A percentile compares a stretch with the other conserved stretches of the same genome.
phyloP scores from a whole-genome alignment of 2,888 invertebrate genomes.

The Lasius platythorax region DNA sequence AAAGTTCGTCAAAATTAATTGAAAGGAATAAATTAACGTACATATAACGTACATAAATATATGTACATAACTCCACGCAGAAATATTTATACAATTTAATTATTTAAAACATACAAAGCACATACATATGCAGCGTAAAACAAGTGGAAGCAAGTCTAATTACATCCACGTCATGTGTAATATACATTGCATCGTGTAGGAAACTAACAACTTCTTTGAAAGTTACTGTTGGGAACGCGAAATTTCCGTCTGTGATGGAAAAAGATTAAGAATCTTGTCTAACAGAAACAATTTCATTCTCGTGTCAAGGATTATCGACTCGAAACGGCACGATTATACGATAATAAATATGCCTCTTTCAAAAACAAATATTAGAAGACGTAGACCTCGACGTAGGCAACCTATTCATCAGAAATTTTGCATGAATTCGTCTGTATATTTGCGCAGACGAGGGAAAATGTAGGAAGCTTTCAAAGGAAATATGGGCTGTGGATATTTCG shows the following conservation, averaged over 20 bases:
- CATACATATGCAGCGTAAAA: not conserved
- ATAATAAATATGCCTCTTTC: slow-evolving; percentile 5
- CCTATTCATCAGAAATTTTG: slow-evolving; percentile 7
- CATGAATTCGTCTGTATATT: not conserved
- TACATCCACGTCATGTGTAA: not conserved
- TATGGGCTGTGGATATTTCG: not conserved
- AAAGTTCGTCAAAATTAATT: slow-evolving; percentile 5
- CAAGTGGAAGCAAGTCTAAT: not conserved
- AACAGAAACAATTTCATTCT: slow-evolving; percentile 5
- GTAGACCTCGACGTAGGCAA: not conserved
- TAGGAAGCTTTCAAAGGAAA: not conserved
- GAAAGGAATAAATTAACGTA: not conserved
- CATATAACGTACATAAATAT: not conserved
- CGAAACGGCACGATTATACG: not conserved
- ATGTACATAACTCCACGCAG: not conserved
- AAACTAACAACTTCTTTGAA: not conserved
- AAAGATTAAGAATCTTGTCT: not conserved
- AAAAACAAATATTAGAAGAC: slow-evolving; percentile 4
- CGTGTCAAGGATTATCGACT: not conserved
- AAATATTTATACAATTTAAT: slow-evolving; percentile 20
- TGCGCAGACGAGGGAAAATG: slow-evolving; percentile 1
- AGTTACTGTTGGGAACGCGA: not conserved
- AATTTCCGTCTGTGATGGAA: not conserved
- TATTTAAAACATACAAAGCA: not conserved
- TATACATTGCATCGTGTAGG: not conserved